These are phyloP conservation scores for Phainopepla nitens DNA, from an alignment of 2,113 vertebrate genomes.

Conservation along the genomic window DNA sequence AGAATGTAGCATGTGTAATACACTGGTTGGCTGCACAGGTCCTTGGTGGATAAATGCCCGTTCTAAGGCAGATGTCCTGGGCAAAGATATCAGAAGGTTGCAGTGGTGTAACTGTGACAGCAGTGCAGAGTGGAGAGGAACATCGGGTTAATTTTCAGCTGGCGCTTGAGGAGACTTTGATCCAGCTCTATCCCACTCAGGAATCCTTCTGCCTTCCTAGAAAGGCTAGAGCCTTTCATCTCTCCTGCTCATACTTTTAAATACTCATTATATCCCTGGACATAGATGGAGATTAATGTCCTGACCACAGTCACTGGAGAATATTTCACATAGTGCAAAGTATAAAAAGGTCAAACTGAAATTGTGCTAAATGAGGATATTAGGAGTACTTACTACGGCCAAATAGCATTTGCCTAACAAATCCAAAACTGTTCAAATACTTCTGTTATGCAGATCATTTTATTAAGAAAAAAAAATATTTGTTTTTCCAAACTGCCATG, in stretches of 20 bases:
- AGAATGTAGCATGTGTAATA: background rate
- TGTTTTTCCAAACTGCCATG: background rate
- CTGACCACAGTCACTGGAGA: fast-evolving
- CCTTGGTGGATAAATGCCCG: background rate
- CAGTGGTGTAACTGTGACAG: background rate
- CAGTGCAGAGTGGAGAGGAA: background rate
- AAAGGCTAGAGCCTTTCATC: background rate
- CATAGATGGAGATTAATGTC: background rate
- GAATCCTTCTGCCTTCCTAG: background rate
- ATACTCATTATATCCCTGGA: background rate
- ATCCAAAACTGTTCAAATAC: background rate
- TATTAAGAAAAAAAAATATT: background rate
- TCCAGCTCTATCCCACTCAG: background rate
- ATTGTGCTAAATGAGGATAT: background rate
- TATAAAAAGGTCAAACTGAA: background rate
- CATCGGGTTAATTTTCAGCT: background rate
- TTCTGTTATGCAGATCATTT: background rate
- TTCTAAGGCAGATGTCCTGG: background rate
- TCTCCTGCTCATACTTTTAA: background rate
- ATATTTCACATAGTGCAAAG: background rate
- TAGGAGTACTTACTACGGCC: background rate
- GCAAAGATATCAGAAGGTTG: background rate
- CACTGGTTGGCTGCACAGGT: background rate
- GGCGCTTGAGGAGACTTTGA: background rate
- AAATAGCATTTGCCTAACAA: background rate